These are phyloP conservation scores for Cyaniris semiargus DNA, from an alignment of 2,888 invertebrate genomes.

Conservation along the genomic window DNA sequence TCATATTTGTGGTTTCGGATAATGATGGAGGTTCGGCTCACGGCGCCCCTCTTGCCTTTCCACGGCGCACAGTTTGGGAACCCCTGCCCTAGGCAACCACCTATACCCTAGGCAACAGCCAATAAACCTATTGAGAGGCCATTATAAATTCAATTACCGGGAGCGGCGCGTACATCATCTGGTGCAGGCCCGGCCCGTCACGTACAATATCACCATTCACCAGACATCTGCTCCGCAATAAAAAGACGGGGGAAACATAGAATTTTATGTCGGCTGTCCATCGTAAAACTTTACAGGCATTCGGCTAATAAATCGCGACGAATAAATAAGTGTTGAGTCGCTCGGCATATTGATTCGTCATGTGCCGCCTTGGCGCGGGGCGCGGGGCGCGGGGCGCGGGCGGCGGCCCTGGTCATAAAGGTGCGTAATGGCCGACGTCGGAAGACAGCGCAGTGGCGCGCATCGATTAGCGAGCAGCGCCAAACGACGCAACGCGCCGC, in stretches of 20 bases:
- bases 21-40: too few species aligned
- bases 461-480: slow-evolving; percentile 85
- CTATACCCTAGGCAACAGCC: too few species aligned
- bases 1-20: too few species aligned
- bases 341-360: slow-evolving; percentile 81
- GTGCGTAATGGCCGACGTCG: slow-evolving; percentile 87
- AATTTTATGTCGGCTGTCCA: slow-evolving; percentile 73
- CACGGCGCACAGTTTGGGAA: too few species aligned
- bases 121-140: not conserved
- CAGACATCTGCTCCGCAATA: slow-evolving; percentile 72
- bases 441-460: slow-evolving; percentile 85
- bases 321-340: slow-evolving; percentile 81
- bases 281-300: slow-evolving; percentile 79
- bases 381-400: slow-evolving; percentile 46
- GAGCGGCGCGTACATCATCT: not conserved
- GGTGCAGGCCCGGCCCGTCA: not conserved
- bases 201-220: slow-evolving; percentile 35
- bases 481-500: slow-evolving; percentile 70
- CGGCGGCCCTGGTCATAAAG: slow-evolving; percentile 82
- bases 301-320: slow-evolving; percentile 80
- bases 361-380: slow-evolving; percentile 73
- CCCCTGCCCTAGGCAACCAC: too few species aligned
- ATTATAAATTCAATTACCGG: slow-evolving; percentile 8
- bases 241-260: slow-evolving; percentile 69
- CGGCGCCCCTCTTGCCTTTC: too few species aligned